These are phyloP conservation scores for Loxodonta africana DNA, from an alignment of 2,113 vertebrate genomes.

Conservation along the genomic window DNA sequence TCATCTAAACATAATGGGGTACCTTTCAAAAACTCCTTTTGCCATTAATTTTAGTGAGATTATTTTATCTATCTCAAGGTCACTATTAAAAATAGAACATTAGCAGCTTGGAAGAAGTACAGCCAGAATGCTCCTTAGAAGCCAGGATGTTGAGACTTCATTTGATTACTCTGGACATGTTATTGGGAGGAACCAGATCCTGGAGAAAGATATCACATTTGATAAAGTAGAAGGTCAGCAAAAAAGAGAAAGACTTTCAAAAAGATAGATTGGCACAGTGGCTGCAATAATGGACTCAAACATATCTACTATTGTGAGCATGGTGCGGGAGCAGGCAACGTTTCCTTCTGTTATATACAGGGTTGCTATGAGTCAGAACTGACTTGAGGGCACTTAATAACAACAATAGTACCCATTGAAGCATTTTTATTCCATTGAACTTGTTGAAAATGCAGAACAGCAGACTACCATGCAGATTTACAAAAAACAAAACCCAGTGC, in stretches of 20 bases:
- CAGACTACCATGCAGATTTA: no score
- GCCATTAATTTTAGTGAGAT: background rate
- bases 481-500: no score
- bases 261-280: background rate
- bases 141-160: background rate
- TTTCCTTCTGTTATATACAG: no score
- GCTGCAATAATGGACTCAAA: no score
- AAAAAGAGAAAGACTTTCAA: background rate
- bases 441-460: background rate
- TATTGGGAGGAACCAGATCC: background rate
- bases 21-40: background rate
- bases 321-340: no score
- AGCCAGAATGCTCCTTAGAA: background rate
- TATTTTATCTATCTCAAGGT: background rate
- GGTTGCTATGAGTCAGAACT: no score
- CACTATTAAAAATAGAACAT: constrained; percentile 1
- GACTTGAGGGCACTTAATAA: no score
- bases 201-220: background rate
- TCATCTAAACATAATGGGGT: background rate
- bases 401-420: background rate
- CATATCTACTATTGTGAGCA: no score
- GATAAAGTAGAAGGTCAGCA: background rate
- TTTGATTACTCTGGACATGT: background rate
- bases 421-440: background rate
- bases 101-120: background rate